Conservation (phyloP, 2,797 vertebrate genomes). For the Urocyon cinereoargenteus region DNA sequence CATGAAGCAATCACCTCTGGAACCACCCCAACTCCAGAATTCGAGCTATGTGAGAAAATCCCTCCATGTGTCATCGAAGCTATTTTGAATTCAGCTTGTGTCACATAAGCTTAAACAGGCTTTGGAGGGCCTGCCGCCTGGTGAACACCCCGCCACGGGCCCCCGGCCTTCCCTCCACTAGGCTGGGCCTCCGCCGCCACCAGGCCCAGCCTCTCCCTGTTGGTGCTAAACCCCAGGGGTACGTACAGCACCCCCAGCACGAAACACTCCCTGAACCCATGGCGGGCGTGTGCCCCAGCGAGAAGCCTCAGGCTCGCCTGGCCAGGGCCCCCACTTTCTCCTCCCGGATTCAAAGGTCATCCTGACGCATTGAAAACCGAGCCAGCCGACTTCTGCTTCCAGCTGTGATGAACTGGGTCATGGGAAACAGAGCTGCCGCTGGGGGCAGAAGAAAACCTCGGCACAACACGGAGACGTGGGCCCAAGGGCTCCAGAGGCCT, state of each 20-base stretch:
- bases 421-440: not conserved
- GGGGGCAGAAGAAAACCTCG: not conserved
- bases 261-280: not conserved
- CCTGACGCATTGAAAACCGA: not conserved
- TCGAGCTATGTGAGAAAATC: not conserved
- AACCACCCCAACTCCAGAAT: not conserved
- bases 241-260: too few species aligned
- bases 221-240: accelerated
- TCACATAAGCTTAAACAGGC: not conserved
- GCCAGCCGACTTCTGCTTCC: not conserved
- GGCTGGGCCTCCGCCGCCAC: not conserved
- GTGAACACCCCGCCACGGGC: not conserved
- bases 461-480: not conserved
- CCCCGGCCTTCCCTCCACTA: accelerated
- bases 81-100: not conserved
- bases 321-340: not conserved
- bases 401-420: not conserved
- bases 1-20: too few species aligned
- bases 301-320: not conserved
- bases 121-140: not conserved
- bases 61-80: not conserved
- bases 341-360: not conserved
- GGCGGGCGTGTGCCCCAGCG: accelerated
- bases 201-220: too few species aligned
- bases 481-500: not conserved